A percentile compares a stretch with the other conserved stretches of the same genome.
phyloP scores from a whole-genome alignment of 2,888 invertebrate genomes.

The Heterodera filipjevi region DNA sequence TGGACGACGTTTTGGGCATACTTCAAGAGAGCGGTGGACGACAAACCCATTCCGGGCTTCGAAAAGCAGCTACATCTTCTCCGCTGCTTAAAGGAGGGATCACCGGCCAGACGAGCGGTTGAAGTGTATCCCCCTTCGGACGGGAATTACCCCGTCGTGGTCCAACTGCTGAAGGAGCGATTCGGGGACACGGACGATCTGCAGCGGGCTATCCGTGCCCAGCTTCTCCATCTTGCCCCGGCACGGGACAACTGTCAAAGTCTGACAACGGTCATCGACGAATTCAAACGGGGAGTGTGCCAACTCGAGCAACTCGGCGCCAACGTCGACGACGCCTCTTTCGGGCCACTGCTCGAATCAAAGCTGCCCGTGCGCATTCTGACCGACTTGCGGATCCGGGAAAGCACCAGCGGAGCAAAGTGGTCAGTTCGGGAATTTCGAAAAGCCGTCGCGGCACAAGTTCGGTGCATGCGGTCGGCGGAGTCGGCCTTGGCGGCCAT shows the following conservation, averaged over 20 bases:
- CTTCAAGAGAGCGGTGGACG: slow-evolving; percentile 1
- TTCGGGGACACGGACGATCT: slow-evolving; percentile 2
- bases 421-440: neutral
- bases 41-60: slow-evolving; percentile 6
- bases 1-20: slow-evolving; percentile 11
- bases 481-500: neutral
- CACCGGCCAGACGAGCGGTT: neutral
- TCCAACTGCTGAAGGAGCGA: neutral
- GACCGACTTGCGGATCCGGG: neutral
- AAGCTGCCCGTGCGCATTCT: neutral
- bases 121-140: slow-evolving; percentile 17
- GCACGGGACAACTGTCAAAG: neutral
- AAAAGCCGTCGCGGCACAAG: neutral
- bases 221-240: neutral
- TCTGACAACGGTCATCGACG: neutral
- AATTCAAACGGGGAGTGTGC: neutral
- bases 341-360: neutral
- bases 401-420: no score
- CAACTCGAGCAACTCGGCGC: neutral
- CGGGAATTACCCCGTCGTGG: slow-evolving; percentile 2
- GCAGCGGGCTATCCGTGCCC: neutral
- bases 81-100: neutral
- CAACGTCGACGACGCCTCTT: neutral
- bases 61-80: slow-evolving; percentile 6
- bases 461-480: neutral